Evolutionary conservation across 2,113 vertebrate species (phyloP), one percentile per base, ranked within the genome.

Genomic region (Alosa alosa): DNA sequence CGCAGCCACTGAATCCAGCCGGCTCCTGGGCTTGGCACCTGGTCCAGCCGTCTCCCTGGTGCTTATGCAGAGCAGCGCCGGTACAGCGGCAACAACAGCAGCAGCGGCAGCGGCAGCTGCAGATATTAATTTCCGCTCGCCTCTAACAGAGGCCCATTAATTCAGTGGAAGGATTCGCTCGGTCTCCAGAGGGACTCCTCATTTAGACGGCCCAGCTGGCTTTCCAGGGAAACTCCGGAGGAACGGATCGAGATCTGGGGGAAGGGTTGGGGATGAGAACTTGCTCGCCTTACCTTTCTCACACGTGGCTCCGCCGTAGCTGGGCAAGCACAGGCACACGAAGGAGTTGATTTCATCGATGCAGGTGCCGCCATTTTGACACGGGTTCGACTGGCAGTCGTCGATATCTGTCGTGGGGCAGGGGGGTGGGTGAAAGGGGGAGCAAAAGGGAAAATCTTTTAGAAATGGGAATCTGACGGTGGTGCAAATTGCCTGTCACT

Each of bases 311-410:
- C 98, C 98, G 0, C 96, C 96, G 0, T 99, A 99, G 94, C 98
- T 98, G 91, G 98, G 97, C 88, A 99, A 93, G 91, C 98, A 99
- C 89, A 99, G 95, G 93, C 98, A 99, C 85, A 97, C 90, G 44
- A 98, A 99, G 83, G 97, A 94, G 49, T 96, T 97, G 91, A 98
- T 94, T 90, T 98, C 97, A 0, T 99, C 98, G 0, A 99, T 97
- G 92, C 98, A 99, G 86, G 98, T 99, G 84, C 97, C 98, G 4
- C 97, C 98, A 0, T 99, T 99, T 92, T 96, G 96, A 91, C 98
- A 99, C 6, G 95, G 96, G 90, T 94, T 94, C 4, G 95, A 96
- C 91, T 96, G 95, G 89, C 95, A 96, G 90, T 96, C 95, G 17
- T 96, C 96, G 83, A 96, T 94, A 91, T 96, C 95, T 96, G 92